A percentile compares a stretch with the other conserved stretches of the same genome.
Conservation (phyloP, 2,888 invertebrate genomes). For the Trisateles emortualis region DNA sequence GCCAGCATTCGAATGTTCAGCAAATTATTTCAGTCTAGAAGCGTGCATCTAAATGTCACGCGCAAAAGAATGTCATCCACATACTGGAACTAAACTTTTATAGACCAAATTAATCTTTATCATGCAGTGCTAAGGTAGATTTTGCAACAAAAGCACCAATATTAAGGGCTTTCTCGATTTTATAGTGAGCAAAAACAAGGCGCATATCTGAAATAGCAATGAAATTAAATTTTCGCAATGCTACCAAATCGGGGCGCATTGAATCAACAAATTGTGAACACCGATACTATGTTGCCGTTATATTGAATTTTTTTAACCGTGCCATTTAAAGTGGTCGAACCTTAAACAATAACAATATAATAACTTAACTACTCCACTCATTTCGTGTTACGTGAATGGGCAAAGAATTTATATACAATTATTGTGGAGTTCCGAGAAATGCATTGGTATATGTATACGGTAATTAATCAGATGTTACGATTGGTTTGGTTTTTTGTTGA, state of each 20-base stretch:
- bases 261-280: conserved; percentile 53
- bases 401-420: conserved; percentile 70
- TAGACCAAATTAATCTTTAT: conserved; percentile 19
- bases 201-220: conserved; percentile 45
- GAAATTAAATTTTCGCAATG: conserved; percentile 43
- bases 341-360: conserved; percentile 71
- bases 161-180: conserved; percentile 17
- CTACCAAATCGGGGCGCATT: conserved; percentile 34
- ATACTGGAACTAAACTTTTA: conserved; percentile 6
- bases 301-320: conserved; percentile 55
- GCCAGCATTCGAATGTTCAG: conserved; percentile 35
- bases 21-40: conserved; percentile 29
- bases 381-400: conserved; percentile 60
- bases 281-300: conserved; percentile 55
- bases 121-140: neutral
- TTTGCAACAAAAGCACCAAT: neutral
- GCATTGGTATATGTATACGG: conserved; percentile 29
- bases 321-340: conserved; percentile 52
- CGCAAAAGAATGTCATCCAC: conserved; percentile 36
- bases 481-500: conserved; percentile 34
- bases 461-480: conserved; percentile 42
- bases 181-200: conserved; percentile 31
- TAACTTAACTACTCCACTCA: conserved; percentile 75
- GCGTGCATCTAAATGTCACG: conserved; percentile 44
- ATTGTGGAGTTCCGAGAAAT: conserved; percentile 59